Base-by-base conservation (phyloP, 2,888 invertebrate genomes). In the Ophion ellenae region DNA sequence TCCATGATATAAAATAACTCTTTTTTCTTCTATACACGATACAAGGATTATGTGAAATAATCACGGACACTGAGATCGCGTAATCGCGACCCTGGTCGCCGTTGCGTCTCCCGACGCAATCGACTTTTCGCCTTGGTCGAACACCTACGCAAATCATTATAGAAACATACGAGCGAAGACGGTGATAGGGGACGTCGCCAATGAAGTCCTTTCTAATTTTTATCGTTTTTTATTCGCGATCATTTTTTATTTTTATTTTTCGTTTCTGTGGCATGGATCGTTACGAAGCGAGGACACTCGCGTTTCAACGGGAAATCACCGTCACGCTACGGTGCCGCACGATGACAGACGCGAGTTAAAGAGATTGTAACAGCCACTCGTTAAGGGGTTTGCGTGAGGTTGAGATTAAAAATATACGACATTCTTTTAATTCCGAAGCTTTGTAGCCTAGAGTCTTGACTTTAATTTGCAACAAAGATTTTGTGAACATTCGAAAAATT, bases 101-200 rank as follows among this genome's bases (percentile, higher is more conserved):
- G 53, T 73, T 47, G 36, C 57, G 74, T 81, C 57, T 57, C 70
- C 69, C n/a, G 24, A 69, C 53, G 69, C 45, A 59, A 61, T 47
- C 14, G 61, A n/a, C 32, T 47, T 85, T 74, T 71, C 40, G 61
- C 86, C 85, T 88, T 84, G 84, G 83, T 84, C 32, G 74, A 75
- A 53, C 53, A 57, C 87, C 88, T 85, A 87, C 87, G 87, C 87
- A 64, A 64, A 84, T 81, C 78, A 83, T 79, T 73, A 81, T 83
- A 70, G 67, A 75, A 83, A 87, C 84, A 70, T 74, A 63, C 73
- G 64, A 4, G 59, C 69, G 24, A 9, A 53, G 78, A 47, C 64
- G 28, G 17, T 84, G 86, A 86, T 79, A 84, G 82, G 81, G 85
- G 83, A 76, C 71, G 67, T 53, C 74, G 66, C 71, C 28, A 47